Base-by-base conservation (phyloP, 2,113 vertebrate genomes). In the Carassius gibelio region DNA sequence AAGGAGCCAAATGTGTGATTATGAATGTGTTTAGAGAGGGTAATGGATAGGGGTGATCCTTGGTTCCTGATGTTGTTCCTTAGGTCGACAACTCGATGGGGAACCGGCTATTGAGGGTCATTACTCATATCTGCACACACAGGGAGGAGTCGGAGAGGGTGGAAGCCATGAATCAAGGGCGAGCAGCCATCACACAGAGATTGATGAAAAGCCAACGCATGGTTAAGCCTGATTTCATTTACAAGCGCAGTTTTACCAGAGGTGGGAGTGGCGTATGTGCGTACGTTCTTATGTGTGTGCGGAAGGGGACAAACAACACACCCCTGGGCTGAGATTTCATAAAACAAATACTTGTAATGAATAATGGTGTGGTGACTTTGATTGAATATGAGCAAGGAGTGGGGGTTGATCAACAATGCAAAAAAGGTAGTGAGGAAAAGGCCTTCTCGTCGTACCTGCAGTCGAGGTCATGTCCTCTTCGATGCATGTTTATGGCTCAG, bases 191-290 rank as follows among this genome's bases (percentile, higher is more conserved):
- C 85, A 90, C 88, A 84, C 88, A 74, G 88, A 92, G 91, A 93
- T 90, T 92, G 91, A 93, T 92, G 91, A 92, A 90, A 89, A 89
- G 84, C 89, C 90, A 90, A 92, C 83, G 86, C 91, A 91, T 88
- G 91, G 90, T 90, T 92, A 91, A 91, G 86, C 91, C 90, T 92
- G 84, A 92, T 91, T 93, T 93, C 87, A 91, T 92, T 93, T 93
- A 91, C 91, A 92, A 92, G 90, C 90, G 89, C 81, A 83, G 84
- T 87, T 90, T 91, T 88, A 87, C 88, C 68, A 81, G 57, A 38
- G 83, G 84, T 84, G 83, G 75, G 76, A 75, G 77, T 52, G 83
- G 72, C 75, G 55, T 71, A 55, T 80, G 48, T 83, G 72, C 79
- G 48, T 69, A 52, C 76, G 48, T 83, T 84, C 71, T 55, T 83